Evolutionary conservation across 2,888 invertebrate species (phyloP).

Genomic region (Heliconius charithonia): DNA sequence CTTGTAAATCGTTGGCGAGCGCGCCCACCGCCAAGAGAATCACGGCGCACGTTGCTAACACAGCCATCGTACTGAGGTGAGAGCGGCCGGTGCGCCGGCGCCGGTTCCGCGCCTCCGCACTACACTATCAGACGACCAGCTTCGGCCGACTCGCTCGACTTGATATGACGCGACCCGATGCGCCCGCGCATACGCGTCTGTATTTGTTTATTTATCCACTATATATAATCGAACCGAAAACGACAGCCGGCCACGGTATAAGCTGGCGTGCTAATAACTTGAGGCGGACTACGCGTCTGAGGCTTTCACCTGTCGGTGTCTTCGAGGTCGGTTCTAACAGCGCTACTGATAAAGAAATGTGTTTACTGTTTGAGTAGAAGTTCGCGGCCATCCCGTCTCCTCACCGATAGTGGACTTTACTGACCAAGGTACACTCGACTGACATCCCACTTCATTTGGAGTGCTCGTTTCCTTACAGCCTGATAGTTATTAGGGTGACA

Average conservation of each 20-base stretch:
- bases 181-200: slow-evolving; percentile 58
- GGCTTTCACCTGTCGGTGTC: slow-evolving; percentile 77
- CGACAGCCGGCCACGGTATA: slow-evolving; percentile 54
- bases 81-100: slow-evolving; percentile 52
- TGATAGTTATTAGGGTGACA: not conserved
- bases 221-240: slow-evolving; percentile 61
- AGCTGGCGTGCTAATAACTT: slow-evolving; percentile 66
- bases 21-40: slow-evolving; percentile 63
- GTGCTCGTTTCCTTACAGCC: slow-evolving; percentile 13
- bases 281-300: slow-evolving; percentile 72
- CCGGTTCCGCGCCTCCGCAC: slow-evolving; percentile 61
- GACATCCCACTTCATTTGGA: slow-evolving; percentile 7
- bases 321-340: slow-evolving; percentile 73
- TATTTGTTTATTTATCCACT: slow-evolving; percentile 74
- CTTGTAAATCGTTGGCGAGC: slow-evolving; percentile 47
- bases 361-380: slow-evolving; percentile 57
- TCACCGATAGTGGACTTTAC: slow-evolving; percentile 26
- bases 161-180: slow-evolving; percentile 62
- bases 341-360: slow-evolving; percentile 73
- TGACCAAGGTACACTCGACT: slow-evolving; percentile 28
- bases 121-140: slow-evolving; percentile 70
- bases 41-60: slow-evolving; percentile 69
- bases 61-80: slow-evolving; percentile 72
- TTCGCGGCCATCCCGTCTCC: slow-evolving; percentile 49
- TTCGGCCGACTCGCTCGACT: slow-evolving; percentile 59